These are phyloP conservation scores for Pseudococcus longispinus DNA, from an alignment of 2,888 invertebrate species.

Conservation along the genomic window DNA sequence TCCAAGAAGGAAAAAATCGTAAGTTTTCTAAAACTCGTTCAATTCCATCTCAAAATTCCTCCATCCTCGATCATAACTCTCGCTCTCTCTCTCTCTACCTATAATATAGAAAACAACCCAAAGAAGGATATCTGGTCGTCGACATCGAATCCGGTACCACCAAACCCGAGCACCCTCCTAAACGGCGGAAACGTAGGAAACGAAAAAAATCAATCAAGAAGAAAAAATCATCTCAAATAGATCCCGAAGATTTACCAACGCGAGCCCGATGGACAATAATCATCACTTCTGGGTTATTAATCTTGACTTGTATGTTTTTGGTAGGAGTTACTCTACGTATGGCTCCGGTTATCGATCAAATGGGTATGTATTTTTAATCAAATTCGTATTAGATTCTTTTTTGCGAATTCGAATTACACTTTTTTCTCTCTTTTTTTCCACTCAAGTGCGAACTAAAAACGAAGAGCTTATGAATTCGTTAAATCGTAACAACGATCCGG, in stretches of 20 bases:
- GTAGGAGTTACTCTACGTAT: conserved; percentile 91
- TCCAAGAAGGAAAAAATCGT: background rate
- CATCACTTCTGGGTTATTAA: conserved; percentile 84
- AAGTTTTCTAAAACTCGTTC: background rate
- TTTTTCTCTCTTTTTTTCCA: conserved; percentile 62
- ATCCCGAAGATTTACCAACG: conserved; percentile 82
- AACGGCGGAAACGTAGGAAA: conserved; percentile 57
- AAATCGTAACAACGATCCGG: conserved; percentile 59
- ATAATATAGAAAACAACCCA: background rate
- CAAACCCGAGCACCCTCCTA: conserved; percentile 11
- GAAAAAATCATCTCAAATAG: conserved; percentile 62
- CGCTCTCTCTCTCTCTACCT: background rate
- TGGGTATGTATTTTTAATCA: conserved; percentile 73
- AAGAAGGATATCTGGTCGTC: conserved; percentile 22
- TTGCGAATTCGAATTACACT: no score
- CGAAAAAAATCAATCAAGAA: conserved; percentile 61
- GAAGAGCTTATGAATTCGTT: conserved; percentile 84
- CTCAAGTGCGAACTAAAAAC: conserved; percentile 90
- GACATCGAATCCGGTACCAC: conserved; percentile 35
- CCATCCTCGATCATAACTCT: no score
- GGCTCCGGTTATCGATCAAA: conserved; percentile 94
- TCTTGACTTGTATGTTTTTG: conserved; percentile 86
- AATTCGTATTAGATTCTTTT: background rate
- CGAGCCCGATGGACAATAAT: conserved; percentile 90
- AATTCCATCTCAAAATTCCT: background rate